These are phyloP conservation scores for Ischnus inquisitorius DNA, from an alignment of 2,888 invertebrate species.

Conservation along the genomic window DNA sequence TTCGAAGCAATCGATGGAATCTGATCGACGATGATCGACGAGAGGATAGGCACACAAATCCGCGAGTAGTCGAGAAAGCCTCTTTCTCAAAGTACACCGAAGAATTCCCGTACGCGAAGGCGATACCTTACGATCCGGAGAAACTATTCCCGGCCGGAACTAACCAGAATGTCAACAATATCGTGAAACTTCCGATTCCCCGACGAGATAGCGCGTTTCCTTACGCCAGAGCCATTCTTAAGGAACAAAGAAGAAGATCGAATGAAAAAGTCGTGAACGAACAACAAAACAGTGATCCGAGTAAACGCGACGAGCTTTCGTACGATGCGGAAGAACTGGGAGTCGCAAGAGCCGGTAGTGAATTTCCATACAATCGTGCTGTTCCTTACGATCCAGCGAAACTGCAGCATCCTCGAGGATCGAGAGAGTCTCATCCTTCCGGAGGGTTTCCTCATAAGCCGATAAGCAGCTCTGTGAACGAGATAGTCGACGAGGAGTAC, in stretches of 20 bases:
- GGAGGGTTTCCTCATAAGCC: not conserved
- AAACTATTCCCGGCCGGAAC: slow-evolving; percentile 12
- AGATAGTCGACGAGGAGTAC: not conserved
- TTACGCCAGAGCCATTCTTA: slow-evolving; percentile 23
- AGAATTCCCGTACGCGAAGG: slow-evolving; percentile 58
- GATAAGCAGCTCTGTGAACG: not conserved
- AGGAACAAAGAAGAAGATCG: not conserved
- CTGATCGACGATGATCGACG: not conserved
- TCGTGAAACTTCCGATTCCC: not conserved
- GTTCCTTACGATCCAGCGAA: slow-evolving; percentile 27
- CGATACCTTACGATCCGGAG: slow-evolving; percentile 46
- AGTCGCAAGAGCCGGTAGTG: not conserved
- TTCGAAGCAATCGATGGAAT: not conserved
- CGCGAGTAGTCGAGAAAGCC: slow-evolving; percentile 11
- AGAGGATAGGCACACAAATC: slow-evolving; percentile 12
- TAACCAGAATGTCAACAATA: slow-evolving; percentile 23
- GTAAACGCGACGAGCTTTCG: not conserved
- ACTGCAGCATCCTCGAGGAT: not conserved
- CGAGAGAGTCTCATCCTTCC: slow-evolving; percentile 2
- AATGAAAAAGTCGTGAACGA: not conserved
- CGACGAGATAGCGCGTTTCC: slow-evolving; percentile 18
- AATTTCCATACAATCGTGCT: slow-evolving; percentile 30
- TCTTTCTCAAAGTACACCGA: not conserved
- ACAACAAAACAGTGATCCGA: not conserved
- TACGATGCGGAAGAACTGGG: not conserved